Evolutionary conservation across 1,140 invertebrate species (phyloP).

Genomic region (Apis dorsata): DNA sequence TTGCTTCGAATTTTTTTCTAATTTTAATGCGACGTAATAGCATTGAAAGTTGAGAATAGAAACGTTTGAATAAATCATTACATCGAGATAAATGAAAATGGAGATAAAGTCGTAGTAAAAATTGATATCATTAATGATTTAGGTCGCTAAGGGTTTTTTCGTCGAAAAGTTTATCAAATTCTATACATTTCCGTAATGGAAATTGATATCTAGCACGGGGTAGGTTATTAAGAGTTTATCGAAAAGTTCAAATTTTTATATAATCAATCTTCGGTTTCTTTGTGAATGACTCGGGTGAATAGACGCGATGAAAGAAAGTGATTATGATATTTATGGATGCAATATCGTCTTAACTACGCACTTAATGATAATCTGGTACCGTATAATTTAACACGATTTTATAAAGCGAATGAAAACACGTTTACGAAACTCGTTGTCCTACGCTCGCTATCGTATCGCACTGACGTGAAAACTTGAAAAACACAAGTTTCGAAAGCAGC

Average conservation of each 20-base stretch:
- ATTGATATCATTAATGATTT: too few species aligned
- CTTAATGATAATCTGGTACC: slow-evolving; percentile 4
- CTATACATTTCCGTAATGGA: too few species aligned
- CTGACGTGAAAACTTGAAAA: background rate
- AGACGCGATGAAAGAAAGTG: background rate
- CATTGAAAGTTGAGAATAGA: too few species aligned
- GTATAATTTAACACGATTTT: slow-evolving; percentile 17
- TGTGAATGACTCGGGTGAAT: background rate
- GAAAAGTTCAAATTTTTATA: background rate
- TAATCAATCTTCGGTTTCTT: background rate
- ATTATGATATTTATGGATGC: slow-evolving; percentile 19
- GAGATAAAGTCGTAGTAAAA: too few species aligned
- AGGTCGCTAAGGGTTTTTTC: too few species aligned
- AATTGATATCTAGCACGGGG: too few species aligned
- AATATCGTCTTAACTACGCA: background rate
- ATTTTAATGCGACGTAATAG: too few species aligned
- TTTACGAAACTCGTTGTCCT: background rate
- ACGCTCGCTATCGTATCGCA: background rate
- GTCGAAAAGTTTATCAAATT: too few species aligned
- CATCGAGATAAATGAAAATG: too few species aligned
- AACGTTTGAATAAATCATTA: too few species aligned
- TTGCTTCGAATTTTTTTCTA: too few species aligned
- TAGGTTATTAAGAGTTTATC: too few species aligned
- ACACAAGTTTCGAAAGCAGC: background rate
- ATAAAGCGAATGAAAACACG: slow-evolving; percentile 14